A percentile compares a stretch with the other conserved stretches of the same genome.
Evolutionary conservation across 2,797 vertebrate genomes (phyloP).

Genomic region (Dicrostonyx torquatus): DNA sequence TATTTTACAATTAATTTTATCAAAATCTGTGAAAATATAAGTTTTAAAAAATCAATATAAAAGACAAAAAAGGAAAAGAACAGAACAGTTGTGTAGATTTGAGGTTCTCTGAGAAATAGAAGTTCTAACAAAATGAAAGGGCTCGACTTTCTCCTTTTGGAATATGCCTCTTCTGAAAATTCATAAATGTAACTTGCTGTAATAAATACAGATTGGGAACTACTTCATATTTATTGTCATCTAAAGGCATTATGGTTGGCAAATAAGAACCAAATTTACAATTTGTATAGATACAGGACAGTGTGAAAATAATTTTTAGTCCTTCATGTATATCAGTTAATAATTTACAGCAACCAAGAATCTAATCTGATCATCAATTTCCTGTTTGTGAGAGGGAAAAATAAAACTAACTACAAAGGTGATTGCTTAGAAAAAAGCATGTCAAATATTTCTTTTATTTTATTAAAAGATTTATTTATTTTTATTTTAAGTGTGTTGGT

Average conservation of each 20-base stretch:
- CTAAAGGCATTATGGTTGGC: not conserved
- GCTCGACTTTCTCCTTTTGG: not conserved
- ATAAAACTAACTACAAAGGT: not conserved
- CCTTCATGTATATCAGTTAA: not conserved
- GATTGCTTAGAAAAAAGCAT: not conserved
- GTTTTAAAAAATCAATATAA: constrained; percentile 22
- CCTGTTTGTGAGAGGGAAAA: not conserved
- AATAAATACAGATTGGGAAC: not conserved
- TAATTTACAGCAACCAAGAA: not conserved
- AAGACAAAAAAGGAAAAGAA: not conserved
- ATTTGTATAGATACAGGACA: not conserved
- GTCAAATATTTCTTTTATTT: not conserved
- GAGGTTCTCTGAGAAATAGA: not conserved
- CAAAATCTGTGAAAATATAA: not conserved
- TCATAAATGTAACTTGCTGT: not conserved
- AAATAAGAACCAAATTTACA: not conserved
- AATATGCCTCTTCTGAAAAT: not conserved
- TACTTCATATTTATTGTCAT: not conserved
- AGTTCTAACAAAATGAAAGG: not conserved
- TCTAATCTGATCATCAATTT: not conserved
- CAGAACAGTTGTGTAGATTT: not conserved
- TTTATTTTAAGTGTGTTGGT: too few relatives aligned
- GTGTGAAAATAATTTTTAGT: not conserved
- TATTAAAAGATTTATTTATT: not conserved
- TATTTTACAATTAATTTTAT: not conserved